phyloP scores from a whole-genome alignment of 64 coral and sea anemone genomes.

The Actinia tenebrosa region DNA sequence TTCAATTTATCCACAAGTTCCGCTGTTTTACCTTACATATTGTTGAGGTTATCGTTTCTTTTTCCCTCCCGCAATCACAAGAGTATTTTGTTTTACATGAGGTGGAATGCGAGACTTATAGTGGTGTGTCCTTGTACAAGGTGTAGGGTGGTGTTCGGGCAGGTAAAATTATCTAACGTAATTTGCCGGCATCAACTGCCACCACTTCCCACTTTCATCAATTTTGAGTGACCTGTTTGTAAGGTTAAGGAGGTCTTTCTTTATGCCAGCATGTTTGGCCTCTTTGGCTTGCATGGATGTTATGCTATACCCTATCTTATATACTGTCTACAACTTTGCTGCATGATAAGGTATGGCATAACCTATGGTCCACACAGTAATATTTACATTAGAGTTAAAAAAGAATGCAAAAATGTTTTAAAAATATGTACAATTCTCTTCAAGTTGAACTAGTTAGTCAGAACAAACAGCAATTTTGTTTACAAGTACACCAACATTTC shows the following conservation, averaged over 20 bases:
- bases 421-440: conserved; percentile 39
- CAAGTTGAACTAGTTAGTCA: conserved; percentile 39
- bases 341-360: conserved; percentile 57
- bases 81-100: conserved; percentile 20
- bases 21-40: not conserved
- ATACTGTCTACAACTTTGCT: conserved; percentile 7
- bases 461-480: conserved; percentile 33
- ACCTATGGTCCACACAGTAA: conserved; percentile 50
- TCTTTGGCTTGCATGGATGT: conserved; percentile 40
- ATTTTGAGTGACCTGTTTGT: conserved; percentile 34
- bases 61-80: conserved; percentile 38
- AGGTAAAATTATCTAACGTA: conserved; percentile 47
- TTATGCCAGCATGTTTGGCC: conserved; percentile 39
- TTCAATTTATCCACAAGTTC: no score
- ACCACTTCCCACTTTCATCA: conserved; percentile 43
- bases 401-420: conserved; percentile 46
- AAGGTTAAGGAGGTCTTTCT: conserved; percentile 39
- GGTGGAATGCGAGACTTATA: conserved; percentile 54
- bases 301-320: conserved; percentile 35
- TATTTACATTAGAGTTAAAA: conserved; percentile 33
- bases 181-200: conserved; percentile 59
- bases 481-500: conserved; percentile 30
- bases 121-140: conserved; percentile 35
- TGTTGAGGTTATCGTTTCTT: conserved; percentile 12
- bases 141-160: conserved; percentile 52